Conservation (phyloP, 2,113 vertebrate species). For the Erpornis zantholeuca region DNA sequence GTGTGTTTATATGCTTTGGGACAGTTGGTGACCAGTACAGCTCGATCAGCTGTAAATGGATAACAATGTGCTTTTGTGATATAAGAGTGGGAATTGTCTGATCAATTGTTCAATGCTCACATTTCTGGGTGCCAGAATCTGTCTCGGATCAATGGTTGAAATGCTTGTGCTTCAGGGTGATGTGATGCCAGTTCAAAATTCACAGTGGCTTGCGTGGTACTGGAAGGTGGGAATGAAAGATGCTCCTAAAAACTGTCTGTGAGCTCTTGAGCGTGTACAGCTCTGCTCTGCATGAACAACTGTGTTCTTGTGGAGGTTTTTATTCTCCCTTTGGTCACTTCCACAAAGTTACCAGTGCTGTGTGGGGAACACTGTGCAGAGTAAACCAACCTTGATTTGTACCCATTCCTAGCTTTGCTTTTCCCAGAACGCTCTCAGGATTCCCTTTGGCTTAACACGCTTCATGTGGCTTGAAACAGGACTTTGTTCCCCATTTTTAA, state of each 20-base stretch:
- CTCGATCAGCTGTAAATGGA: conserved; percentile 38
- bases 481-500: background rate
- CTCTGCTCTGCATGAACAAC: fast-evolving
- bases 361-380: background rate
- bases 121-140: conserved; percentile 24
- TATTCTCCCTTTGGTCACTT: background rate
- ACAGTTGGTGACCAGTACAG: conserved; percentile 55
- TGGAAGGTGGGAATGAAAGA: too few species aligned
- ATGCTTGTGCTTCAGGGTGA: background rate
- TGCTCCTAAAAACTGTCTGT: background rate
- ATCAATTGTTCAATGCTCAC: background rate
- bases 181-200: background rate
- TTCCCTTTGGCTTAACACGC: background rate
- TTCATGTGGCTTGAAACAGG: background rate
- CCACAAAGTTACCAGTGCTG: background rate
- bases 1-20: conserved; percentile 2
- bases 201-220: fast-evolving
- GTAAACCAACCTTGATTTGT: background rate
- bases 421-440: background rate
- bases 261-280: background rate
- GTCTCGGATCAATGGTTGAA: conserved; percentile 19
- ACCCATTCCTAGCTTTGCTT: background rate
- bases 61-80: conserved; percentile 65
- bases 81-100: conserved; percentile 43
- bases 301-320: background rate